Percentiles rank a stretch among this genome's conserved stretches.
Evolutionary conservation across 2,797 vertebrate species (phyloP).

Genomic region (Todus mexicanus): DNA sequence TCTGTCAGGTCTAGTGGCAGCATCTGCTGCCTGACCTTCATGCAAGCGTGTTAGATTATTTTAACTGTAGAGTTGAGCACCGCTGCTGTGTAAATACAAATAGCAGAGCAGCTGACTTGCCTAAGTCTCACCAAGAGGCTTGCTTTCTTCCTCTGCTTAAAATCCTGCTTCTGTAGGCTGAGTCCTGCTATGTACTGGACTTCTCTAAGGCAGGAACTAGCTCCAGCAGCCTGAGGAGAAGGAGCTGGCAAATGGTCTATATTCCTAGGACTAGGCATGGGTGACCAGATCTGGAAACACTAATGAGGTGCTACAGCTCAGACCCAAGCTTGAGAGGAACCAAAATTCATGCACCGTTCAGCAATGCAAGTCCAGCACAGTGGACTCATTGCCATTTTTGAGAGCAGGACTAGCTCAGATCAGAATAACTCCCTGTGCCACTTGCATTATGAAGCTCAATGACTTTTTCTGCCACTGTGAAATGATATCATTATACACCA

Average conservation of each 20-base stretch:
- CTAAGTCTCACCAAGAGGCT: not conserved
- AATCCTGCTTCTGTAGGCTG: not conserved
- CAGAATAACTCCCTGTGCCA: not conserved
- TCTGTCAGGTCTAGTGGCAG: not conserved
- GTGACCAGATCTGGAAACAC: not conserved
- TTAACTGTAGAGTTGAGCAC: not conserved
- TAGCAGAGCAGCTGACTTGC: not conserved
- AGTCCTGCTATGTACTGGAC: not conserved
- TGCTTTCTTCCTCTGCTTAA: not conserved
- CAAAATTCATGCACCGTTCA: not conserved
- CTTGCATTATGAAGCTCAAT: not conserved
- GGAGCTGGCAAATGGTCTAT: not conserved
- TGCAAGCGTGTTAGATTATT: not conserved
- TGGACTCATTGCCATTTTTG: rapidly evolving
- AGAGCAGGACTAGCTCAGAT: not conserved
- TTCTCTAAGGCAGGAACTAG: not conserved
- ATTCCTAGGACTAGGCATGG: not conserved
- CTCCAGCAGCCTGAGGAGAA: not conserved
- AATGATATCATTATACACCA: not conserved
- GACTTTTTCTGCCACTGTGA: not conserved
- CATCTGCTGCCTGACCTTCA: slow-evolving; percentile 24
- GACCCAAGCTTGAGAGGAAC: not conserved
- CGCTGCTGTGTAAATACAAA: not conserved
- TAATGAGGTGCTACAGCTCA: not conserved
- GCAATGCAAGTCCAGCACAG: not conserved